These are phyloP conservation scores for Sphaerophoria rueppellii DNA, from an alignment of 2,888 invertebrate genomes.

Conservation along the genomic window DNA sequence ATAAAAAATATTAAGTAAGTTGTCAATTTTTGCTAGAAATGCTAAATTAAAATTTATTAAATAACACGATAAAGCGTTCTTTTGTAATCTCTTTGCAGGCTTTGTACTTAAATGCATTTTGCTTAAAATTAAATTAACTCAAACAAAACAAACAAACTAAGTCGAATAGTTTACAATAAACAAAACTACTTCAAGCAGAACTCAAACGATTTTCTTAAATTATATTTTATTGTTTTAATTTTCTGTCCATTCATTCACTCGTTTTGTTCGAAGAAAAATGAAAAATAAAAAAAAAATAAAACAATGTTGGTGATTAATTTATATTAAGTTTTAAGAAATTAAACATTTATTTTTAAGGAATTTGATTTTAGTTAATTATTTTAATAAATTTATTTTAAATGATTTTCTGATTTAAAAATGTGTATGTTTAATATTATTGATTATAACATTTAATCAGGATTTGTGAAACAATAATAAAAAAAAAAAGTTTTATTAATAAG, in stretches of 20 bases:
- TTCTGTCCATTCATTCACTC: constrained; percentile 42
- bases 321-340: constrained; percentile 66
- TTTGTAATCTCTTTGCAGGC: constrained; percentile 52
- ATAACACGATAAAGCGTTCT: background rate
- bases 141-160: background rate
- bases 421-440: constrained; percentile 34
- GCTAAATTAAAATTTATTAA: background rate
- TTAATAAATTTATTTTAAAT: constrained; percentile 67
- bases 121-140: constrained; percentile 30
- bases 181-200: background rate
- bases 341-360: constrained; percentile 60
- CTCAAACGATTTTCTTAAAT: background rate
- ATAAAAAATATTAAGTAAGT: background rate
- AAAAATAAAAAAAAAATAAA: constrained; percentile 34
- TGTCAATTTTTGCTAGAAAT: constrained; percentile 15
- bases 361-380: constrained; percentile 61
- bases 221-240: background rate
- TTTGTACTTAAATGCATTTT: constrained; percentile 63
- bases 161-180: background rate
- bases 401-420: constrained; percentile 56
- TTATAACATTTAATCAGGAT: constrained; percentile 55
- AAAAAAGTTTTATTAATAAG: background rate
- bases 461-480: constrained; percentile 35
- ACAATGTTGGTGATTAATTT: constrained; percentile 66
- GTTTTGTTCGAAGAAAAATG: constrained; percentile 52